A percentile compares a stretch with the other conserved stretches of the same genome.
These are phyloP conservation scores for Tetheella fluctuosa DNA, from an alignment of 2,888 invertebrate species.

Conservation along the genomic window DNA sequence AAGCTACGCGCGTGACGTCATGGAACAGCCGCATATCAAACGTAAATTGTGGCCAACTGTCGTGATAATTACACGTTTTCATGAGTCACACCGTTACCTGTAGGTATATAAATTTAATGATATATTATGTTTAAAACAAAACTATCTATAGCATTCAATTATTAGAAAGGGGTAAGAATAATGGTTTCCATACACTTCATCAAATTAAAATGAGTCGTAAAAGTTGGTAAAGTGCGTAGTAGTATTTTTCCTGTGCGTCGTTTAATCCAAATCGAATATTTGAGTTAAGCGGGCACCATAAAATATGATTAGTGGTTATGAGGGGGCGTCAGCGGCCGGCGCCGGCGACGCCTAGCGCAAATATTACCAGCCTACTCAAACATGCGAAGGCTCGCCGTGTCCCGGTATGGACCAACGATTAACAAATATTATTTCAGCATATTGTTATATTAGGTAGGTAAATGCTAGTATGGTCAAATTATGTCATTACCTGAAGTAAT, in stretches of 20 bases:
- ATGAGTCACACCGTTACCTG: conserved; percentile 36
- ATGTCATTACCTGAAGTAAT: conserved; percentile 1
- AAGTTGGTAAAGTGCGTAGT: conserved; percentile 19
- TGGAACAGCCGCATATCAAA: conserved; percentile 61
- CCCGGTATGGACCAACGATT: conserved; percentile 47
- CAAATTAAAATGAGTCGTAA: not conserved
- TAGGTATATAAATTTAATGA: not conserved
- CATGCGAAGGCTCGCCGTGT: conserved; percentile 35
- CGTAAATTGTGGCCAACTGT: conserved; percentile 53
- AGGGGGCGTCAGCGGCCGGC: conserved; percentile 50
- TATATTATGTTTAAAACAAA: conserved; percentile 10
- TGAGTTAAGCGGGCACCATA: conserved; percentile 70
- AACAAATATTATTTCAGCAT: conserved; percentile 60
- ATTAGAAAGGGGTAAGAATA: not conserved
- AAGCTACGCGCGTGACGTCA: conserved; percentile 63
- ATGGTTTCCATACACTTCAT: conserved; percentile 16
- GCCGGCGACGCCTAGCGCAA: conserved; percentile 62
- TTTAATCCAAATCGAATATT: conserved; percentile 72
- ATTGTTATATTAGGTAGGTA: conserved; percentile 40
- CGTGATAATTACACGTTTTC: conserved; percentile 54
- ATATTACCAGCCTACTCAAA: conserved; percentile 67
- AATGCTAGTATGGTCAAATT: not conserved
- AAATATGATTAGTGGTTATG: conserved; percentile 79
- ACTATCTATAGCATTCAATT: conserved; percentile 14
- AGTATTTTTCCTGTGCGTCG: conserved; percentile 52